Evolutionary conservation across 23 tunicate species (phyloP).

Genomic region (Oikopleura vanhoeffeni): DNA sequence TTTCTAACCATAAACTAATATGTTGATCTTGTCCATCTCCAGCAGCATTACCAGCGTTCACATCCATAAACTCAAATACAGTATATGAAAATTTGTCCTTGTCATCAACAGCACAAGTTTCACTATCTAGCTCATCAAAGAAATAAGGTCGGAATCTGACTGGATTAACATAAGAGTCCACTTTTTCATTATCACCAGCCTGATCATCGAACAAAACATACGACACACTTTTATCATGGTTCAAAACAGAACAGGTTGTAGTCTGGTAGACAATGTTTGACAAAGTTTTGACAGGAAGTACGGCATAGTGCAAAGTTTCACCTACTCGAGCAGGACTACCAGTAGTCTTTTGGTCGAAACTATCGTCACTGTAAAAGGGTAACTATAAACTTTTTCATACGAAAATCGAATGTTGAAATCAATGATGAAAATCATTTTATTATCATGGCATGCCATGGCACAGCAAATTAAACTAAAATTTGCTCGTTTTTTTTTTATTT

Average conservation of each 20-base stretch:
- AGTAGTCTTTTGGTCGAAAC: too few species aligned
- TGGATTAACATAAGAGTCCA: not conserved
- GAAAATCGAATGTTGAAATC: too few species aligned
- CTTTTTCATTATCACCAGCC: too few species aligned
- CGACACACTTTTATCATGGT: not conserved
- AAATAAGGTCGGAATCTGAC: not conserved
- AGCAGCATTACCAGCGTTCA: not conserved
- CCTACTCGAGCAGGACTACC: not conserved
- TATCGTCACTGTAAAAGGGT: too few species aligned
- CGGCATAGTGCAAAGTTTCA: not conserved
- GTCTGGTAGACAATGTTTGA: not conserved
- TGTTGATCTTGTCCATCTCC: not conserved
- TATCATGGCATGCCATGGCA: too few species aligned
- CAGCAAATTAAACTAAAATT: too few species aligned
- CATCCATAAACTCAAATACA: constrained; percentile 10
- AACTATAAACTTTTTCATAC: too few species aligned
- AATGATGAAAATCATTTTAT: too few species aligned
- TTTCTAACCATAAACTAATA: too few species aligned
- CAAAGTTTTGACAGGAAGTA: not conserved
- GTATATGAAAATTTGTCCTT: not conserved
- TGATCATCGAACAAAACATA: not conserved
- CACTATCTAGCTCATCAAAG: not conserved
- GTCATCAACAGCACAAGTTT: not conserved
- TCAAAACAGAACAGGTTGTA: not conserved
- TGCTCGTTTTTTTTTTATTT: too few species aligned